Conservation (phyloP, 2,113 vertebrate species). For the Siniperca knerii region DNA sequence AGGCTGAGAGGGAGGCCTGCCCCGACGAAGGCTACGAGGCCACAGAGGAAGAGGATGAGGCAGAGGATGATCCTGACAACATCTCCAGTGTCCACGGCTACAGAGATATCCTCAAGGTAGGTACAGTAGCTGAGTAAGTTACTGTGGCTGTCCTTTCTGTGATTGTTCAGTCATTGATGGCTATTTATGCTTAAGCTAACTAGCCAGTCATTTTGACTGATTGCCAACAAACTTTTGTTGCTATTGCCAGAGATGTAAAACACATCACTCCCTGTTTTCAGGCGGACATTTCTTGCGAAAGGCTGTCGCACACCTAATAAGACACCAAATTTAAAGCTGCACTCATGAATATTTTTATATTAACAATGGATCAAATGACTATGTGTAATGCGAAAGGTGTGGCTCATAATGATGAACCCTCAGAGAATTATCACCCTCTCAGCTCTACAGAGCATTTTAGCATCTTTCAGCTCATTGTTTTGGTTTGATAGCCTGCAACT, state of each 20-base stretch:
- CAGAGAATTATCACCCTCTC: background rate
- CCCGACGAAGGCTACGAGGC: slow-evolving; percentile 96
- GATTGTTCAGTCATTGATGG: background rate
- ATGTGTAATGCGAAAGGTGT: background rate
- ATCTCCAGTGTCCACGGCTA: slow-evolving; percentile 85
- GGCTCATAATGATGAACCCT: background rate
- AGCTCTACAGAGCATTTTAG: background rate
- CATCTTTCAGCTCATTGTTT: background rate
- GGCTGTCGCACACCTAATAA: background rate
- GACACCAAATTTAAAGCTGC: background rate
- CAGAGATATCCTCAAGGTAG: slow-evolving; percentile 94
- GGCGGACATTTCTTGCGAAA: too few species aligned
- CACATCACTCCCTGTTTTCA: background rate
- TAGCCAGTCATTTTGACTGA: background rate
- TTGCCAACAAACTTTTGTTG: background rate
- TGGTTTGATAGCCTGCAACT: background rate
- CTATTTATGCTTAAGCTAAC: background rate
- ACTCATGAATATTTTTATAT: background rate
- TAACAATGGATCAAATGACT: background rate
- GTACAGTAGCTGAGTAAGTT: background rate
- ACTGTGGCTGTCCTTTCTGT: background rate
- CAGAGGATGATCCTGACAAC: slow-evolving; percentile 77
- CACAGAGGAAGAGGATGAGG: slow-evolving; percentile 91
- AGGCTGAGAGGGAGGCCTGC: slow-evolving; percentile 85
- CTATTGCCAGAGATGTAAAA: background rate